Evolutionary conservation across 2,888 invertebrate species (phyloP), one percentile per base, ranked within the genome.

Genomic region (Sthenelais limicola): DNA sequence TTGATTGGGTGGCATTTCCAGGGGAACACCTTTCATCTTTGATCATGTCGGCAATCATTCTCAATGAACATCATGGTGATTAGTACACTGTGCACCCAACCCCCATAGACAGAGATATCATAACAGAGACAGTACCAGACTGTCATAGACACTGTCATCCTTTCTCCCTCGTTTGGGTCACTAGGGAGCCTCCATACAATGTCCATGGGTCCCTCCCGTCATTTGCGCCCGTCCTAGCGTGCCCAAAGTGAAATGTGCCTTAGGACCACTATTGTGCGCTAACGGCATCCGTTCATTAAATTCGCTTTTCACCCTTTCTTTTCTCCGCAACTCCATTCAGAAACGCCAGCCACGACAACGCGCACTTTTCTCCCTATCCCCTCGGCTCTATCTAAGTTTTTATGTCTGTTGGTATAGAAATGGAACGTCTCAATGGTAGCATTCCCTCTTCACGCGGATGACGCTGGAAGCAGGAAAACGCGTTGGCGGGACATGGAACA

Each of bases 21-120:
- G 5, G 38, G 62, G 38, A 18, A 35, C 62, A 62, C 35, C 62
- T 24, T 62, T 62, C 62, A 62, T 62, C 43, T 43, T 62, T 62
- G 62, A 62, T 62, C 62, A 62, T 62, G 35, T 62, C 38, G 62
- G 38, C 43, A 38, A 62, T 62, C 62, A 62, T 62, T 62, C 62
- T 62, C 62, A 62, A 62, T 62, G 62, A 62, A 62, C 43, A 62
- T 35, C 33, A 62, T 62, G 43, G 62, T 38, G 62, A 62, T 62
- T 62, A n/a, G n/a, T n/a, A 62, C 62, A 38, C 62, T 35, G 26
- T 21, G 38, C 38, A 12, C 3, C 38, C 38, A 35, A 5, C 56
- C 56, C 56, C 32, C 21, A 21, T 18, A 56, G 56, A n/a, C 56
- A 7, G 56, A 32, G 32, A 33, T 1, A 15, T 56, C 56, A 56